These are phyloP conservation scores for Drosophila atroscutellata DNA, from an alignment of 2,888 invertebrate genomes.

Conservation along the genomic window DNA sequence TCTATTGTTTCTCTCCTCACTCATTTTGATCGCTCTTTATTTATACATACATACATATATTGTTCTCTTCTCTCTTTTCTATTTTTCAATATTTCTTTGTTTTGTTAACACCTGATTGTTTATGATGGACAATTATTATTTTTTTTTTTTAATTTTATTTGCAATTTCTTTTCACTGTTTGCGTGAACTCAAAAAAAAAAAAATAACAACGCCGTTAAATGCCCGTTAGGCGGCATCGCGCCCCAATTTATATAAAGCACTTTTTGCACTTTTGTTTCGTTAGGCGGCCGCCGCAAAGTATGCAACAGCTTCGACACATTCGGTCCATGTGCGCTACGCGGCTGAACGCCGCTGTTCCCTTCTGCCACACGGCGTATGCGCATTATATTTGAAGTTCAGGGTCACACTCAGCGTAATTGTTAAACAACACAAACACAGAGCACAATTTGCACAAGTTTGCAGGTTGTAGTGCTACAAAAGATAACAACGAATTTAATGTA, in stretches of 20 bases:
- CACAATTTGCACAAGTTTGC: constrained; percentile 1
- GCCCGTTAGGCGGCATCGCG: constrained; percentile 25
- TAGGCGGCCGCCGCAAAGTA: constrained; percentile 50
- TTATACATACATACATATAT: constrained; percentile 7
- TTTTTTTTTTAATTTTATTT: constrained; percentile 34
- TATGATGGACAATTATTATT: constrained; percentile 40
- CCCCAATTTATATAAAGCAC: constrained; percentile 23
- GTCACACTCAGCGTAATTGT: constrained; percentile 36
- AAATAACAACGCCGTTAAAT: constrained; percentile 30
- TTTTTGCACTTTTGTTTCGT: constrained; percentile 20
- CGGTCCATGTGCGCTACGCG: background rate
- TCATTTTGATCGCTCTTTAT: constrained; percentile 25
- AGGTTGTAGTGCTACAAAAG: background rate
- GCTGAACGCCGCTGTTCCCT: background rate
- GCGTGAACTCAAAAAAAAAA: constrained; percentile 25
- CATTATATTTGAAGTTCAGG: constrained; percentile 52
- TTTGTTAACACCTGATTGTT: constrained; percentile 57
- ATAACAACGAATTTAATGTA: constrained; percentile 1
- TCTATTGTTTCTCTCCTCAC: constrained; percentile 16
- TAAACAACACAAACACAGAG: constrained; percentile 2
- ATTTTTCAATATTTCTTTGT: constrained; percentile 20
- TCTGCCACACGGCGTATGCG: constrained; percentile 21
- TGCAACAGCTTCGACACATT: constrained; percentile 39
- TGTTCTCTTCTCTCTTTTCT: constrained; percentile 3
- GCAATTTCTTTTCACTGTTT: constrained; percentile 21